These are phyloP conservation scores for Myathropa florea DNA, from an alignment of 2,888 invertebrate species.

Conservation along the genomic window DNA sequence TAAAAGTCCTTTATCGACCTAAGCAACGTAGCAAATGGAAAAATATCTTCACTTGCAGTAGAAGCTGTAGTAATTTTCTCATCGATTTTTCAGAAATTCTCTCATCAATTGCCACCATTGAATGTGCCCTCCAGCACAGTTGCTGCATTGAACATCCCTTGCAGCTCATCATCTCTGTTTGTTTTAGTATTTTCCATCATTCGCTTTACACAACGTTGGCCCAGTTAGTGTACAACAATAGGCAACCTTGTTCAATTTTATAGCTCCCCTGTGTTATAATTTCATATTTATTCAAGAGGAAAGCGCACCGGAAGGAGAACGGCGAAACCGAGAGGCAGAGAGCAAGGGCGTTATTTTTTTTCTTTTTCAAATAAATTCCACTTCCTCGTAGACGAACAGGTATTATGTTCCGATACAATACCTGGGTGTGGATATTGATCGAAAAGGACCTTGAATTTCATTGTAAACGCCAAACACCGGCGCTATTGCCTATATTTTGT, in stretches of 20 bases:
- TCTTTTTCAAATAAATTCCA: not conserved
- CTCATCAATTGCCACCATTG: not conserved
- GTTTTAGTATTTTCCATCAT: not conserved
- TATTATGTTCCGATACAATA: not conserved
- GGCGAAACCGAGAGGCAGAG: not conserved
- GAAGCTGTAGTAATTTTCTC: not conserved
- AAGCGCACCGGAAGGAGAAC: not conserved
- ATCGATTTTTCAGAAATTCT: not conserved
- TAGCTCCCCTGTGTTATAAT: not conserved
- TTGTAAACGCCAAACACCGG: not conserved
- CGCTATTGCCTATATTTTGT: not conserved
- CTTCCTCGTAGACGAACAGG: not conserved
- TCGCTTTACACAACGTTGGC: not conserved
- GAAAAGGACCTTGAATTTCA: slow-evolving; percentile 23
- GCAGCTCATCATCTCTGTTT: not conserved
- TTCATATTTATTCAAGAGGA: slow-evolving; percentile 1
- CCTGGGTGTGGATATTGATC: slow-evolving; percentile 22
- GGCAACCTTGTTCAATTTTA: not conserved
- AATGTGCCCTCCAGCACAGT: not conserved
- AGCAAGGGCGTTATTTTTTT: not conserved
- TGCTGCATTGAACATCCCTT: not conserved
- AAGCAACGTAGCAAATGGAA: too few species aligned
- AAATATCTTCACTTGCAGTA: too few species aligned
- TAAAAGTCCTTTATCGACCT: too few species aligned
- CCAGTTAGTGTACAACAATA: slow-evolving; percentile 5